phyloP scores from a whole-genome alignment of 64 coral and sea anemone species.

The Hydrozoanthus tunicans region DNA sequence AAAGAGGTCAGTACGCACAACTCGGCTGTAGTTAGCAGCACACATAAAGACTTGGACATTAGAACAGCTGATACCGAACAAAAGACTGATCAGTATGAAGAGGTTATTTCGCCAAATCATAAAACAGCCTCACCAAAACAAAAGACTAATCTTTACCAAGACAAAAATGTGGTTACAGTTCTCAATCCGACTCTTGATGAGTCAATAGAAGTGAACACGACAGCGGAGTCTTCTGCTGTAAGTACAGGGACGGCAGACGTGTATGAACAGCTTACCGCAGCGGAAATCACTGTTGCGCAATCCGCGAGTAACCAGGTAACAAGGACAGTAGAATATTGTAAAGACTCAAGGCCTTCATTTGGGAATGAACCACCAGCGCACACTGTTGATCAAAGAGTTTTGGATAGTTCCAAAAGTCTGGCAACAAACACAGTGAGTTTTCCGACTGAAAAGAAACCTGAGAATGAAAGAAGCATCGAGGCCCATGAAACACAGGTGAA shows the following conservation, averaged over 20 bases:
- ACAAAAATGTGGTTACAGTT: no score
- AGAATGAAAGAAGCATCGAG: neutral
- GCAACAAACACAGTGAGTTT: neutral
- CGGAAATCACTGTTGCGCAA: neutral
- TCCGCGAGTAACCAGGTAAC: neutral
- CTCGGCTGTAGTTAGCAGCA: no score
- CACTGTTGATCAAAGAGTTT: neutral
- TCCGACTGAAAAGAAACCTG: neutral
- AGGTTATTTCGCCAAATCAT: neutral
- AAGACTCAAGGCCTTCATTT: neutral
- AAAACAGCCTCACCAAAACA: neutral
- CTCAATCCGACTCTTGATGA: no score
- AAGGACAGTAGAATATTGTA: neutral
- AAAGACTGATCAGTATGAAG: neutral
- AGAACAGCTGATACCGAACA: neutral
- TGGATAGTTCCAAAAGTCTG: neutral
- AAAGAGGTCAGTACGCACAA: neutral
- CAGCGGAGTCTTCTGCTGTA: neutral
- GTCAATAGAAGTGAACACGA: neutral
- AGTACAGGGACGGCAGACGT: no score
- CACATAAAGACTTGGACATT: neutral
- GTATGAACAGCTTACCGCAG: neutral
- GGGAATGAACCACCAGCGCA: neutral
- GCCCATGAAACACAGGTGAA: neutral
- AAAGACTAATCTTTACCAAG: no score